Evolutionary conservation across 2,797 vertebrate species (phyloP), one percentile per base, ranked within the genome.

Genomic region (Acridotheres tristis): DNA sequence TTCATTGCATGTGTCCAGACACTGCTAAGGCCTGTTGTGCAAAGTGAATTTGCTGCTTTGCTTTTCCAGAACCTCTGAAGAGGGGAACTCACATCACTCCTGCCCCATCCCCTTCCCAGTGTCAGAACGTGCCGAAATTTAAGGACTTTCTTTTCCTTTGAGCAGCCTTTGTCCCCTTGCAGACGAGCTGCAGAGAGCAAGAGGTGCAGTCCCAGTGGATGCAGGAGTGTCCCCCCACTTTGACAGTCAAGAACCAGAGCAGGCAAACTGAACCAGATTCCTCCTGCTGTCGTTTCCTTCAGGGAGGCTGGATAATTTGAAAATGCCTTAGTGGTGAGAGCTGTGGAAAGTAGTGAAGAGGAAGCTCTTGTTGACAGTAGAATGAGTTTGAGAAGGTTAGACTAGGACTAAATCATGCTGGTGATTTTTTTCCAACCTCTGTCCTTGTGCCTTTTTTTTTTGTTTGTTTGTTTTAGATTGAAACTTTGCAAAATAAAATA

Each of bases 401-500:
- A 89, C 20, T 22, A n/a, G 34, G 74, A 57, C 21, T 61, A 51
- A 59, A 43, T 65, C 19, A 13, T 67, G 21, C 34, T 42, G 10
- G 2, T 36, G 36, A 36, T 57, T 84, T 86, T 76, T 68, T 59
- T 59, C 45, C 45, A 74, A 68, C 11, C 1, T 42, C 5, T 67
- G 13, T 59, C 18, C 85, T 90, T 40, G 40, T 58, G 2, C 20
- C 40, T 67, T 87, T 48, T 62, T 62, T 17, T 42, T 29, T 53
- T 51, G 29, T 27, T 32, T 17, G 27, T 18, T 53, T 51, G 29
- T 27, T 51, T 67, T 34, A 99, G 99, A 99, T 99, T 32, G 99
- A 99, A 98, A 99, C 99, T 10, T 98, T 99, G 86, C 99, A 99
- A 98, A 99, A 99, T 11, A 99, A 99, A 98, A 99, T 99, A 58